phyloP scores from a whole-genome alignment of 2,888 invertebrate species.

The Suillia variegata region DNA sequence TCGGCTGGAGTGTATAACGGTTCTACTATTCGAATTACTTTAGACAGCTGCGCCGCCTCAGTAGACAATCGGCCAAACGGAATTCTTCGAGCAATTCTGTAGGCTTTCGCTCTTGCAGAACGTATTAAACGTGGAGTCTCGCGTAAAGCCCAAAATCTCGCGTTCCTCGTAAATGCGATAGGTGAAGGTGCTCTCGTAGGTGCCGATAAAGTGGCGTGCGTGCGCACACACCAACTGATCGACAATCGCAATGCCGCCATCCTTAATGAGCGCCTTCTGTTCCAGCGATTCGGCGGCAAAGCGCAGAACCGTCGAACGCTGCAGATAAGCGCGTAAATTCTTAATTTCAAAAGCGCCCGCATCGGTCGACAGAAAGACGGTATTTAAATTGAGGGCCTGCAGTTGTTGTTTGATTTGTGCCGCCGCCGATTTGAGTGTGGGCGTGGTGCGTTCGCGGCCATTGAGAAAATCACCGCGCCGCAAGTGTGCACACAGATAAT shows the following conservation, averaged over 20 bases:
- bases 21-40: too few species aligned
- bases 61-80: conserved; percentile 74
- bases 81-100: conserved; percentile 72
- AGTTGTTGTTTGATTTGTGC: conserved; percentile 72
- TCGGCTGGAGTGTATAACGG: too few species aligned
- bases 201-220: conserved; percentile 87
- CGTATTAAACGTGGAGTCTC: conserved; percentile 84
- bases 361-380: conserved; percentile 87
- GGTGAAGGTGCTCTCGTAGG: conserved; percentile 93
- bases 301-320: conserved; percentile 45
- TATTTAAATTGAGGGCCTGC: conserved; percentile 65
- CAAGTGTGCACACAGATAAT: conserved; percentile 85
- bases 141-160: conserved; percentile 88
- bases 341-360: conserved; percentile 65
- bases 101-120: conserved; percentile 65
- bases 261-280: conserved; percentile 62
- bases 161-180: conserved; percentile 97
- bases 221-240: conserved; percentile 95
- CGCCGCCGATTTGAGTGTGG: conserved; percentile 77
- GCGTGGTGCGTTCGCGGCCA: conserved; percentile 75
- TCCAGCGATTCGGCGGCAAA: conserved; percentile 50
- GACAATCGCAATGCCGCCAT: conserved; percentile 89
- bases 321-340: conserved; percentile 51
- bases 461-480: conserved; percentile 85
- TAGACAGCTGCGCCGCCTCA: too few species aligned